phyloP scores from a whole-genome alignment of 2,888 invertebrate species.

The Drosophila anceps region DNA sequence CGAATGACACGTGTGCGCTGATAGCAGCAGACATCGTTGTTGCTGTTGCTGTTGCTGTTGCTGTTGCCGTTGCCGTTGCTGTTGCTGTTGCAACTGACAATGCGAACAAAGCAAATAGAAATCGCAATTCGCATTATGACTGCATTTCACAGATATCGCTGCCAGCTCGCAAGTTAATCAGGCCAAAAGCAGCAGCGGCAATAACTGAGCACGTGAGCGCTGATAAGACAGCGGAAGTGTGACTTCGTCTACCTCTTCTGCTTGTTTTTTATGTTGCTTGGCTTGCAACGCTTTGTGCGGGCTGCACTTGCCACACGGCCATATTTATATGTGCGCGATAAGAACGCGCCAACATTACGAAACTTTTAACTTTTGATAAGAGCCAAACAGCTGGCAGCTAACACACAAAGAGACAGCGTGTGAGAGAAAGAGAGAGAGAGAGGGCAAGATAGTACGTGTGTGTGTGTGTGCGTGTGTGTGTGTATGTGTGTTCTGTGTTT shows the following conservation, averaged over 20 bases:
- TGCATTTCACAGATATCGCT: slow-evolving; percentile 32
- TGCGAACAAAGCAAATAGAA: slow-evolving; percentile 46
- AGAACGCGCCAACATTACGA: slow-evolving; percentile 60
- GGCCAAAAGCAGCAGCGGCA: slow-evolving; percentile 40
- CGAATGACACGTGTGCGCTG: slow-evolving; percentile 72
- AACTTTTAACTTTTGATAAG: slow-evolving; percentile 56
- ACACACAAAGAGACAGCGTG: not conserved
- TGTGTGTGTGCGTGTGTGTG: not conserved
- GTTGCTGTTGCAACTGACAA: slow-evolving; percentile 31
- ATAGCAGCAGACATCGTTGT: slow-evolving; percentile 28
- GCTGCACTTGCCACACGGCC: slow-evolving; percentile 43
- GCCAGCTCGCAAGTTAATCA: slow-evolving; percentile 40
- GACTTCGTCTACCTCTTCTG: not conserved
- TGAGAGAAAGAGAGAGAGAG: not conserved
- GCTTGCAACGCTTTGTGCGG: slow-evolving; percentile 44
- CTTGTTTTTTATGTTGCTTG: slow-evolving; percentile 9
- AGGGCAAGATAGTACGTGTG: not conserved
- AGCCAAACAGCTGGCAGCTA: slow-evolving; percentile 36
- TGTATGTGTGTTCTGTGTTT: slow-evolving; percentile 9
- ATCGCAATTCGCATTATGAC: slow-evolving; percentile 39
- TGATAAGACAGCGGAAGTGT: slow-evolving; percentile 67
- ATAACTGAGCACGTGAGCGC: slow-evolving; percentile 59
- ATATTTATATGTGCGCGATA: slow-evolving; percentile 39
- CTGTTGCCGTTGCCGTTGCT: slow-evolving; percentile 41
- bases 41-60: slow-evolving; percentile 1